Evolutionary conservation across 2,888 invertebrate genomes (phyloP), one percentile per base, ranked within the genome.

Genomic region (Stenotaenia linearis): DNA sequence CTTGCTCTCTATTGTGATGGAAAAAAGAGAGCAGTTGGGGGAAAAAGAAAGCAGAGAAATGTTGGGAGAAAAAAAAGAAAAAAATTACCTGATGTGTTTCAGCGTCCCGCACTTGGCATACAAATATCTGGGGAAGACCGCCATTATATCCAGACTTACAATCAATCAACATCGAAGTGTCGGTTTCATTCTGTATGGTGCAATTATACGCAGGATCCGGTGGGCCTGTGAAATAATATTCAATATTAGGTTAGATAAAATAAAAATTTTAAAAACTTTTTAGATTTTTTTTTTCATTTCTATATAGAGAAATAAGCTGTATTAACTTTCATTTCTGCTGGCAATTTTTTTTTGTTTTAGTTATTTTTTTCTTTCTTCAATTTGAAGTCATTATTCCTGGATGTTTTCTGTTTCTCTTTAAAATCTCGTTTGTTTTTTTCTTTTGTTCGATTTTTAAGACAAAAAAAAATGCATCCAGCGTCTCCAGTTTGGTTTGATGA

Each of bases 151-250:
- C 95, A 85, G 95, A 94, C 9, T 90, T 89, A 85, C 96, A 96
- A 81, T 92, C 90, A 79, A 95, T 90, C 74, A 92, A 91, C 83
- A 96, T 91, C 6, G 95, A 94, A 61, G 92, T 92, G 85, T 93
- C 91, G 0, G 95, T 95, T 79, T 94, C 93, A 87, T 96, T 96
- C 75, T 92, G 91, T 77, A 94, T 90, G 7, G 93, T 92, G 86
- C 96, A 96, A 86, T 96, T 96, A 88, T 94, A 94, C 9, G 95
- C 94, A 87, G 93, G 93, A 87, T 96, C 95, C 15, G 96, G 96
- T 15, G 94, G 93, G 84, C 95, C 95, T 96, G n/a, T 3, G 15
- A n/a, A 35, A n/a, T 7, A 32, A 28, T 4, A 12, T 28, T 28
- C 3, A 21, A 7, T 28, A 4, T 28, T n/a, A n/a, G n/a, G 32